Evolutionary conservation across 2,888 invertebrate genomes (phyloP).

Genomic region (Hemaris fuciformis): DNA sequence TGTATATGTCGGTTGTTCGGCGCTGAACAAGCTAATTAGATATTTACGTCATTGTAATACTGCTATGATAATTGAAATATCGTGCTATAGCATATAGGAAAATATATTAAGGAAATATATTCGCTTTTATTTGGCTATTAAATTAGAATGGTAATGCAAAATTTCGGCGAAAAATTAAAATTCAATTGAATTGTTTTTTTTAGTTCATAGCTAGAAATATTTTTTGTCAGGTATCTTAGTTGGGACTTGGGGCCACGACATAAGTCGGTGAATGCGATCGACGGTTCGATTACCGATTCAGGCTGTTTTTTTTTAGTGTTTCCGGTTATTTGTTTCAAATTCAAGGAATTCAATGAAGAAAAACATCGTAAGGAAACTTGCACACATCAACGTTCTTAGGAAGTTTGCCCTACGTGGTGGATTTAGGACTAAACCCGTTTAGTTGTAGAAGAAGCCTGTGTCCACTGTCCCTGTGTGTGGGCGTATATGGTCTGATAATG

Average conservation of each 20-base stretch:
- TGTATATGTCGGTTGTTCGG: background rate
- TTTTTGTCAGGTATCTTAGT: background rate
- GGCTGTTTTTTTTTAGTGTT: too few species aligned
- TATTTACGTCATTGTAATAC: conserved; percentile 9
- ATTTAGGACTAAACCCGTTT: too few species aligned
- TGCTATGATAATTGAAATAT: conserved; percentile 3
- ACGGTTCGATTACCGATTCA: too few species aligned
- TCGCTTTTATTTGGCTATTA: background rate
- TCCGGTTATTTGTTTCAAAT: too few species aligned
- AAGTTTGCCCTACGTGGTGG: too few species aligned
- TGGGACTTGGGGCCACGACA: too few species aligned
- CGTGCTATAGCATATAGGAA: background rate
- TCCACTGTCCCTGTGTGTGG: background rate
- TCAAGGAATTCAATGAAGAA: too few species aligned
- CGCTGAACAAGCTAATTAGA: background rate
- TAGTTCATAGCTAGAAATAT: background rate
- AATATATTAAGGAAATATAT: background rate
- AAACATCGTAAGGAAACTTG: too few species aligned
- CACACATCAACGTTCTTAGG: too few species aligned
- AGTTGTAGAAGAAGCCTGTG: too few species aligned
- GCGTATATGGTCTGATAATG: background rate
- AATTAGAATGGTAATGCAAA: background rate
- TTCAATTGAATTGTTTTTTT: background rate
- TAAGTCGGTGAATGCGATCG: too few species aligned
- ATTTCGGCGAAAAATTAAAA: background rate